phyloP scores from a whole-genome alignment of 2,113 vertebrate genomes.

The Otolemur garnettii region DNA sequence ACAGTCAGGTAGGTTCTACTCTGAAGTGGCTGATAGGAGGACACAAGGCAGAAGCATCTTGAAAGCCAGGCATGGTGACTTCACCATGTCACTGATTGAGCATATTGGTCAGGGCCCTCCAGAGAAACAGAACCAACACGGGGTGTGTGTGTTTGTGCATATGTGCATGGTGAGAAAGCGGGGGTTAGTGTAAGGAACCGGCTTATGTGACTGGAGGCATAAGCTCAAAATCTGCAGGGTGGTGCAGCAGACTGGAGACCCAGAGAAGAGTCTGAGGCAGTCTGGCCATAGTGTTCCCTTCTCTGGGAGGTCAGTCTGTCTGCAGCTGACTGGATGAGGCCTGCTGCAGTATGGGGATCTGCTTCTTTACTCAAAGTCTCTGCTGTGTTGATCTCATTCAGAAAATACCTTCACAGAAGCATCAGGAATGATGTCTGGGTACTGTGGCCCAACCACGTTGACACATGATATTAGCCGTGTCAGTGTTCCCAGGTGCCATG shows the following conservation, averaged over 20 bases:
- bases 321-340: neutral
- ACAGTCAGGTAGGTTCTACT: neutral
- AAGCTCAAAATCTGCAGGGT: neutral
- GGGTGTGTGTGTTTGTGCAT: neutral
- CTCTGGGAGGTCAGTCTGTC: too few relatives aligned
- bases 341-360: neutral
- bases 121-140: neutral
- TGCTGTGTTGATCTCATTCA: neutral
- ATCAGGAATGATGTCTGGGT: neutral
- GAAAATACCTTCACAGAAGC: neutral
- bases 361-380: neutral
- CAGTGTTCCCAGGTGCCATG: fast-evolving
- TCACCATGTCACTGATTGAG: neutral
- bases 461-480: neutral
- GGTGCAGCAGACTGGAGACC: neutral
- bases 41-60: neutral
- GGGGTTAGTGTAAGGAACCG: neutral
- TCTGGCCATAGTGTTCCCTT: neutral
- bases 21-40: neutral
- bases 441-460: fast-evolving
- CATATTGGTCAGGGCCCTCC: neutral
- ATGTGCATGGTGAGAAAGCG: neutral
- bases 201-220: fast-evolving
- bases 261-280: too few relatives aligned
- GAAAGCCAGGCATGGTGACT: neutral